phyloP scores from a whole-genome alignment of 2,888 invertebrate species.

The Meiosimyza decipiens region DNA sequence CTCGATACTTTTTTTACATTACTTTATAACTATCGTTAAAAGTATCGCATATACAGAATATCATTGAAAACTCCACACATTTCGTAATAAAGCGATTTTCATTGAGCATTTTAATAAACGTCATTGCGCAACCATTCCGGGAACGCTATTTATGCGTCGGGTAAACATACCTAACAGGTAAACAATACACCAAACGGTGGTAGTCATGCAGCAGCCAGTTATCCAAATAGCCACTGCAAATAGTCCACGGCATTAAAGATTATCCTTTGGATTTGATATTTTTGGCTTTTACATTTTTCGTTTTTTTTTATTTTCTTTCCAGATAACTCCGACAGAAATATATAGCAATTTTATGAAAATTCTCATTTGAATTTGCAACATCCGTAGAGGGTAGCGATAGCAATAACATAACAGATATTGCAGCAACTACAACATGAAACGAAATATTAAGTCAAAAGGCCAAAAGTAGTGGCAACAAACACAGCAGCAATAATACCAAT shows the following conservation, averaged over 20 bases:
- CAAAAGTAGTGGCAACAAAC: background rate
- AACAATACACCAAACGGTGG: too few relatives aligned
- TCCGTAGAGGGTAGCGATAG: constrained; percentile 20
- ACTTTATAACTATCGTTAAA: too few relatives aligned
- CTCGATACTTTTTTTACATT: too few relatives aligned
- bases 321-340: constrained; percentile 8
- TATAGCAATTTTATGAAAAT: constrained; percentile 24
- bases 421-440: constrained; percentile 8
- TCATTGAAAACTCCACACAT: too few relatives aligned
- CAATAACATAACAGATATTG: background rate
- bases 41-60: too few relatives aligned
- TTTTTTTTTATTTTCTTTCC: background rate
- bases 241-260: background rate
- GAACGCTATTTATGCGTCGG: background rate
- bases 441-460: constrained; percentile 11
- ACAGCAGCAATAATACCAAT: background rate
- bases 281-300: background rate
- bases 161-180: background rate
- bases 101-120: background rate
- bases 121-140: constrained; percentile 18
- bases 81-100: background rate
- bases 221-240: background rate
- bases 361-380: constrained; percentile 12
- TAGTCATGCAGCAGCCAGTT: too few relatives aligned
- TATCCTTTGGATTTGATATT: too few relatives aligned